Percentiles rank a stretch among this genome's conserved stretches.
Conservation (phyloP, 2,113 vertebrate species). For the Ictidomys tridecemlineatus region DNA sequence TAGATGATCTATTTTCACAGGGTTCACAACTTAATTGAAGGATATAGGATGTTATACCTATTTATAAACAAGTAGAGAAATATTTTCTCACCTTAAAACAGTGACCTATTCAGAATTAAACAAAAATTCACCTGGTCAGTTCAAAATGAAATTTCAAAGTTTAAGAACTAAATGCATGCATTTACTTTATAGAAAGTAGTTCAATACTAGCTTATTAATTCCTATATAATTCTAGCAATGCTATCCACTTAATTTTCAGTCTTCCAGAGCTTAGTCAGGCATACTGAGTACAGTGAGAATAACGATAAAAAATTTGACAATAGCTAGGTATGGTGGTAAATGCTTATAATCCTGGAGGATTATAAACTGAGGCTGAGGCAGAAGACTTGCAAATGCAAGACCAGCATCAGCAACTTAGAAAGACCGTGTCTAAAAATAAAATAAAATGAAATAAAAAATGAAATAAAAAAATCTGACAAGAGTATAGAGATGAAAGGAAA, state of each 20-base stretch:
- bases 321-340: too few species aligned
- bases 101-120: not conserved
- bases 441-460: too few species aligned
- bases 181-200: not conserved
- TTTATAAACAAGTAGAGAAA: conserved; percentile 9
- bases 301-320: not conserved
- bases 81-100: not conserved
- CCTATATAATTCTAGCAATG: not conserved
- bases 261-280: not conserved
- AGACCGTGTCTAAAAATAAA: too few species aligned
- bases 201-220: not conserved
- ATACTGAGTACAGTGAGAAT: not conserved
- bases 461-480: not conserved
- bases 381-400: too few species aligned
- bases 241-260: not conserved
- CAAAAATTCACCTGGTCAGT: not conserved
- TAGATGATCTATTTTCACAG: not conserved
- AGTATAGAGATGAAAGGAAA: not conserved
- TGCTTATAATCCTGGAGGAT: too few species aligned
- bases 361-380: too few species aligned
- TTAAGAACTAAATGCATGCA: not conserved
- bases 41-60: not conserved
- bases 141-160: conserved; percentile 24
- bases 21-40: conserved; percentile 1
- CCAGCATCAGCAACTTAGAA: too few species aligned